Base-by-base conservation (phyloP, 2,888 invertebrate genomes). In the Onthophagus sagittarius region DNA sequence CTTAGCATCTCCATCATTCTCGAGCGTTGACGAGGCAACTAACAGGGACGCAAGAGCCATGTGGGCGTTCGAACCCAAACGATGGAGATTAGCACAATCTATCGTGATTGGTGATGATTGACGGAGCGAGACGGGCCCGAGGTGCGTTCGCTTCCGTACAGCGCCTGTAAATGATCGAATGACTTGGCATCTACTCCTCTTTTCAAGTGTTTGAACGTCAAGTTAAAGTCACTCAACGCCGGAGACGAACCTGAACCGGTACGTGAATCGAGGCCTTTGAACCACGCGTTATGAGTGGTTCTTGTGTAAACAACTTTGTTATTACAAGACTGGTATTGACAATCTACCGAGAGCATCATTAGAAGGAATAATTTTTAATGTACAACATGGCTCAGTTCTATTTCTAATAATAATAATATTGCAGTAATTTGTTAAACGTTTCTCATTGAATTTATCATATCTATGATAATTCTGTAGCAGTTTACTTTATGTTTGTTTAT, bases 21-120 rank as follows among this genome's bases (percentile, higher is more conserved):
- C 39, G 39, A 53, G 39, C 39, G 39, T 67, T 67, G 67, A 64
- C 64, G 64, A 23, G 64, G 64, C 23, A 71, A 73, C 71, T 64
- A 62, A 69, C 69, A 69, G 72, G 69, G 72, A 69, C 69, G 69
- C 72, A 69, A 32, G 72, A 62, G 69, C 69, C 72, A 62, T 69
- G 71, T 53, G 67, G 71, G 71, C 65, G 73, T 73, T 62, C 39
- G 39, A 73, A 71, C 70, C 71, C 67, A 67, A 31, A 64, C 65
- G 69, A 62, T 71, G 71, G 71, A 74, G 72, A 75, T 75, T 75
- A 75, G 75, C 75, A 75, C 75, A 75, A 75, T 75, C 75, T 73
- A 65, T 11, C 72, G 69, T 75, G 75, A 75, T 75, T 75, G 75
- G 75, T 75, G 75, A 72, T 75, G 75, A 75, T 75, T 75, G 75